These are phyloP conservation scores for Psilopsiagon aurifrons DNA, from an alignment of 2,113 vertebrate species.

Conservation along the genomic window DNA sequence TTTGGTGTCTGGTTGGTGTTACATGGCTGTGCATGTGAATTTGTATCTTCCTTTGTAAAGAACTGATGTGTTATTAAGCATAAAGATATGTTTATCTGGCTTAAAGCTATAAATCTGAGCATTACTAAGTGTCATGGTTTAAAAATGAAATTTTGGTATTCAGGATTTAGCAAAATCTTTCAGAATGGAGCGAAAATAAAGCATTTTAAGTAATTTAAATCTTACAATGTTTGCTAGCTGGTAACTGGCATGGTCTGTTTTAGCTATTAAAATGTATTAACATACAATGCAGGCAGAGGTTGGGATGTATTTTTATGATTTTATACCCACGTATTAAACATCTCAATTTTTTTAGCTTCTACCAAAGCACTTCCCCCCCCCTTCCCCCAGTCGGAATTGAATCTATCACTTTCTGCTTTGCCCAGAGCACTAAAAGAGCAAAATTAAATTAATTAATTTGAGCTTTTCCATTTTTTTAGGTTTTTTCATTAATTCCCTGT, in stretches of 20 bases:
- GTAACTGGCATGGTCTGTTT: neutral
- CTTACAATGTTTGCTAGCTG: neutral
- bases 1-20: neutral
- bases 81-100: neutral
- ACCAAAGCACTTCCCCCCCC: neutral
- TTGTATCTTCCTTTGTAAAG: neutral
- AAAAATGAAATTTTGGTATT: neutral
- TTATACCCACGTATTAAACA: neutral
- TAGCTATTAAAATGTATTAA: neutral
- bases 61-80: neutral
- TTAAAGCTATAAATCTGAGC: neutral
- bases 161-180: neutral
- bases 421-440: conserved; percentile 3
- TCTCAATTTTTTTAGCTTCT: neutral
- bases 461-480: neutral
- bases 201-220: neutral
- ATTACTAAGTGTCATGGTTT: neutral
- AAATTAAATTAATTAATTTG: conserved; percentile 46
- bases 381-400: neutral
- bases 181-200: neutral
- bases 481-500: neutral
- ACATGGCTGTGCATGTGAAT: accelerated
- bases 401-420: neutral
- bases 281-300: neutral
- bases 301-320: neutral